These are phyloP conservation scores for Neolamprologus falcicula DNA, from an alignment of 2,113 vertebrate genomes.

Conservation along the genomic window DNA sequence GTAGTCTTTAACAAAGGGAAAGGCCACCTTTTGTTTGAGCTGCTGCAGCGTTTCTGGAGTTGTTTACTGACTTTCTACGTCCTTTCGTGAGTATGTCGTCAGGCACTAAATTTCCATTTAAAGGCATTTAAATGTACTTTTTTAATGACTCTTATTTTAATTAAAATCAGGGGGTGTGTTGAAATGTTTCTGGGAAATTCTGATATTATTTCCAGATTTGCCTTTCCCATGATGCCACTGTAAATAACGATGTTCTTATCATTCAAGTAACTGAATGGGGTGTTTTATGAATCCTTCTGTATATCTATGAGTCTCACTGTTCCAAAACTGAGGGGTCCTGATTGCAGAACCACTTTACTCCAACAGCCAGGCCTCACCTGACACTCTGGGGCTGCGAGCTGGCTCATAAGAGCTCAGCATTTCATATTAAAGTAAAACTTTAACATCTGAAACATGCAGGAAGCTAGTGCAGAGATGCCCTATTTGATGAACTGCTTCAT, in stretches of 20 bases:
- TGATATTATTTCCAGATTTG: background rate
- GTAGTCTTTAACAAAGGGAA: background rate
- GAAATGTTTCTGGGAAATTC: background rate
- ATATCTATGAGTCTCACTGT: background rate
- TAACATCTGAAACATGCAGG: background rate
- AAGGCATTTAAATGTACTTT: accelerated
- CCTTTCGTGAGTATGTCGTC: accelerated
- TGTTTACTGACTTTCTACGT: background rate
- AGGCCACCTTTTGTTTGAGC: background rate
- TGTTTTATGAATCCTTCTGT: background rate
- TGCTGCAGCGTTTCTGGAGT: background rate
- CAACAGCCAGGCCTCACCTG: accelerated
- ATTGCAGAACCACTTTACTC: background rate
- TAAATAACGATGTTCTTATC: background rate
- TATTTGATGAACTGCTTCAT: background rate
- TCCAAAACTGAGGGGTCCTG: background rate
- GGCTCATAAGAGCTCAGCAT: background rate
- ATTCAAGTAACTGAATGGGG: background rate
- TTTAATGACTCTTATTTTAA: background rate
- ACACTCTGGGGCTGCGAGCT: background rate
- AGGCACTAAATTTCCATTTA: background rate
- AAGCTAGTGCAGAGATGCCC: background rate
- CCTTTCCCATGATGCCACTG: background rate
- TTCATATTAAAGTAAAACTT: background rate
- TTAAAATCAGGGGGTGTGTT: background rate